Percentiles rank a stretch among this genome's conserved stretches.
Evolutionary conservation across 2,888 invertebrate species (phyloP).

Genomic region (Crepidodera aurea): DNA sequence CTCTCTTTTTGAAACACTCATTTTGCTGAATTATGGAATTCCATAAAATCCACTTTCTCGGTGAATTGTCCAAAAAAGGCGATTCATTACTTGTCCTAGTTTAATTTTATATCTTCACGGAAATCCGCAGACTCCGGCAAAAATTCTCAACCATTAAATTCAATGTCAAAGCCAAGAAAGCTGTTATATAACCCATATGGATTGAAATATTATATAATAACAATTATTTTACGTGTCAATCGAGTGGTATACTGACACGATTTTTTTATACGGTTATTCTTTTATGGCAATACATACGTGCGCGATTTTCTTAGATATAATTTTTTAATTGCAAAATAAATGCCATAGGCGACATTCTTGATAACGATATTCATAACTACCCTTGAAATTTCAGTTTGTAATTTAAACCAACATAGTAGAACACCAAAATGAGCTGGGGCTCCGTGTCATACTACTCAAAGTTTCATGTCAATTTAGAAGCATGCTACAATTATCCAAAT

Average conservation of each 20-base stretch:
- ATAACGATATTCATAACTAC: constrained; percentile 20
- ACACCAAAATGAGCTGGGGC: no score
- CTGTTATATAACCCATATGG: constrained; percentile 35
- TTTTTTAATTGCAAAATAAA: constrained; percentile 37
- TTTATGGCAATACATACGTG: constrained; percentile 38
- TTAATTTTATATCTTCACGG: constrained; percentile 19
- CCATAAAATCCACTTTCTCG: constrained; percentile 4
- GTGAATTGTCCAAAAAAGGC: not conserved
- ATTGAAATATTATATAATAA: constrained; percentile 41
- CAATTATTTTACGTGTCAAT: constrained; percentile 37
- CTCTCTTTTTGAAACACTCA: no score
- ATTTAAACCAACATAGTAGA: not conserved
- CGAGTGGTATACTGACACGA: constrained; percentile 37
- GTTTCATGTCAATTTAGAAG: no score
- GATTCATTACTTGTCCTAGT: constrained; percentile 15
- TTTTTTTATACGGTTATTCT: constrained; percentile 36
- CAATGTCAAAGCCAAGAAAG: constrained; percentile 39
- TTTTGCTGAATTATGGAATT: not conserved
- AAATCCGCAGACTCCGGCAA: constrained; percentile 18
- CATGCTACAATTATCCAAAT: no score
- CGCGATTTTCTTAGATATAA: constrained; percentile 37
- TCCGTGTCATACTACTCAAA: no score
- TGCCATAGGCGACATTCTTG: constrained; percentile 33
- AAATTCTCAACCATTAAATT: constrained; percentile 30
- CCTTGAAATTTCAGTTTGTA: not conserved